Evolutionary conservation across 2,797 vertebrate species (phyloP).

Genomic region (Helarctos malayanus): DNA sequence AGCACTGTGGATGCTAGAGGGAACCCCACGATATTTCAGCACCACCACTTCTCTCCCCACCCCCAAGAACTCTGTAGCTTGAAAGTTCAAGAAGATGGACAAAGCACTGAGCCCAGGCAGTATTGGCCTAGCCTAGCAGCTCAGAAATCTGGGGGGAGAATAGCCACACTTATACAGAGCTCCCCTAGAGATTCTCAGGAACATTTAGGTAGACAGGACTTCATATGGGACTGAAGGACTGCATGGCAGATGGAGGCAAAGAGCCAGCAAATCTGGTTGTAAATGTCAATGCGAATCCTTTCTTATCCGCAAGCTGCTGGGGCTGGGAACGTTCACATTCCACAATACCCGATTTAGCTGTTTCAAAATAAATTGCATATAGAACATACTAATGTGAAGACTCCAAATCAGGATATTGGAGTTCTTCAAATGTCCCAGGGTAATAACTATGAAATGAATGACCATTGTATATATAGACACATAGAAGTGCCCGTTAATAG

Average conservation of each 20-base stretch:
- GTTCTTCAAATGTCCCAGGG: slow-evolving; percentile 16
- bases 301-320: slow-evolving; percentile 77
- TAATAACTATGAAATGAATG: slow-evolving; percentile 51
- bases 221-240: slow-evolving; percentile 37
- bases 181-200: slow-evolving; percentile 46
- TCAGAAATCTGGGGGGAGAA: background rate
- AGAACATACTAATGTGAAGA: slow-evolving; percentile 45
- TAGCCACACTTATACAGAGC: background rate
- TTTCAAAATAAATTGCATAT: slow-evolving; percentile 65
- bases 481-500: slow-evolving; percentile 28
- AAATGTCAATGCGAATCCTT: slow-evolving; percentile 81
- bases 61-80: background rate
- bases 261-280: slow-evolving; percentile 74
- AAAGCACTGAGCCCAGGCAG: background rate
- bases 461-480: slow-evolving; percentile 21
- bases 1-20: background rate
- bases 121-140: background rate
- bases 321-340: slow-evolving; percentile 59
- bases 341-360: slow-evolving; percentile 51
- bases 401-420: slow-evolving; percentile 52
- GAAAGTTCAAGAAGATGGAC: background rate
- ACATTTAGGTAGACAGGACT: slow-evolving; percentile 57
- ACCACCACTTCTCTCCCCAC: background rate
- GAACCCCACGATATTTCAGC: background rate
- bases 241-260: slow-evolving; percentile 78